Evolutionary conservation across 2,113 vertebrate species (phyloP).

Genomic region (Pteronura brasiliensis): DNA sequence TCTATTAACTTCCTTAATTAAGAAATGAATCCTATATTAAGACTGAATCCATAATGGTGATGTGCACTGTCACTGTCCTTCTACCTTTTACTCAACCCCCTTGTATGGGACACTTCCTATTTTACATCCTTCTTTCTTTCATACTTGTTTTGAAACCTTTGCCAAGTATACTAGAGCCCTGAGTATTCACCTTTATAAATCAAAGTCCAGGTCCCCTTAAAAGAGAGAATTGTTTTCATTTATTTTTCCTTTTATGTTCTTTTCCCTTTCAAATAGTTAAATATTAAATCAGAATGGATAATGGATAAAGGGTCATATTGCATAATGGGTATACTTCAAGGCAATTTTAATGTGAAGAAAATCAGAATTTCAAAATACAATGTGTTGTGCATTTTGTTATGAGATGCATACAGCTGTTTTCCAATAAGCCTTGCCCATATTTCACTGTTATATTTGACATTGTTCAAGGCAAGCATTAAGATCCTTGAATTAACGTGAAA

Average conservation of each 20-base stretch:
- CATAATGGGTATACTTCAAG: conserved; percentile 26
- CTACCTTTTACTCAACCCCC: not conserved
- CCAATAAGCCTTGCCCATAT: conserved; percentile 33
- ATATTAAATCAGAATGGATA: not conserved
- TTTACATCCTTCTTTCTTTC: not conserved
- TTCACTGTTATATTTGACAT: conserved; percentile 35
- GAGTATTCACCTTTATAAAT: not conserved
- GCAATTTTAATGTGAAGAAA: conserved; percentile 21
- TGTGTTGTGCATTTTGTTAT: not conserved
- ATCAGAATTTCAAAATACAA: conserved; percentile 55
- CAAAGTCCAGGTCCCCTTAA: not conserved
- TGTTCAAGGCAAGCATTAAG: conserved; percentile 9
- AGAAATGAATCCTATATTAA: not conserved
- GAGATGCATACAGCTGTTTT: conserved; percentile 42
- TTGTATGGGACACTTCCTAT: not conserved
- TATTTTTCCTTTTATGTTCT: not conserved
- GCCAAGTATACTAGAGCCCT: not conserved
- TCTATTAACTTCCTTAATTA: not conserved
- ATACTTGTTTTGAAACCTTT: not conserved
- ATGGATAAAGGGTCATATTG: not conserved
- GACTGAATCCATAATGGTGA: not conserved
- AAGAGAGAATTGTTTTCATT: not conserved
- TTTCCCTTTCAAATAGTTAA: not conserved
- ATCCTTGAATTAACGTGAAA: conserved; percentile 43
- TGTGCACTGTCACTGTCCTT: not conserved